These are phyloP conservation scores for Hyles lineata DNA, from an alignment of 2,888 invertebrate species.

Conservation along the genomic window DNA sequence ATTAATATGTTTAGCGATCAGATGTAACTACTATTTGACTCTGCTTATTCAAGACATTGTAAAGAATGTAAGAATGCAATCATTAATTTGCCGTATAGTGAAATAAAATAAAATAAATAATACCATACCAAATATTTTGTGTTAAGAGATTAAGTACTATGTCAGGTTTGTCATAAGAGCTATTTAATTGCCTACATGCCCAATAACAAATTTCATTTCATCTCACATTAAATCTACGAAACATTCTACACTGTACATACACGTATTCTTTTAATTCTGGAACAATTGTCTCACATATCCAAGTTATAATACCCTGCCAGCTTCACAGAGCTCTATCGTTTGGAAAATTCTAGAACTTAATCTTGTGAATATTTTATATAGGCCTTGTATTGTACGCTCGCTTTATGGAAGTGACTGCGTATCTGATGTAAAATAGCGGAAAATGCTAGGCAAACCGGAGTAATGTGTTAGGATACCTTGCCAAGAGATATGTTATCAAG, in stretches of 20 bases:
- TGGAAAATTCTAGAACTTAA: constrained; percentile 52
- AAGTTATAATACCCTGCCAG: constrained; percentile 40
- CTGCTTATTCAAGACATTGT: too few species aligned
- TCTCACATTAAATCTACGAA: not conserved
- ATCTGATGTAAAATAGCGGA: constrained; percentile 35
- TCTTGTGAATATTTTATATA: constrained; percentile 48
- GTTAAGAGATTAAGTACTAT: too few species aligned
- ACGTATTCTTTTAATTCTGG: constrained; percentile 39
- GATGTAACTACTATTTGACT: too few species aligned
- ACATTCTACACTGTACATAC: not conserved
- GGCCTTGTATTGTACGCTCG: constrained; percentile 44
- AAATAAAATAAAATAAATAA: too few species aligned
- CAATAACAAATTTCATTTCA: too few species aligned
- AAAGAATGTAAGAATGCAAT: too few species aligned
- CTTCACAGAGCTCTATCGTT: constrained; percentile 47
- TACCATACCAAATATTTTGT: too few species aligned
- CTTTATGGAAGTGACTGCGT: constrained; percentile 34
- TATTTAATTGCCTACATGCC: not conserved
- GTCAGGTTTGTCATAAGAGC: too few species aligned
- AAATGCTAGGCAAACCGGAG: not conserved
- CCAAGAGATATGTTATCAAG: not conserved
- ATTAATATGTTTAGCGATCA: too few species aligned
- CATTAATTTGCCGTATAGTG: too few species aligned
- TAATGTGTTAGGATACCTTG: not conserved
- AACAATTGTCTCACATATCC: constrained; percentile 56